A percentile compares a stretch with the other conserved stretches of the same genome.
phyloP scores from a whole-genome alignment of 1,140 invertebrate genomes.

The Eulimnadia texana region DNA sequence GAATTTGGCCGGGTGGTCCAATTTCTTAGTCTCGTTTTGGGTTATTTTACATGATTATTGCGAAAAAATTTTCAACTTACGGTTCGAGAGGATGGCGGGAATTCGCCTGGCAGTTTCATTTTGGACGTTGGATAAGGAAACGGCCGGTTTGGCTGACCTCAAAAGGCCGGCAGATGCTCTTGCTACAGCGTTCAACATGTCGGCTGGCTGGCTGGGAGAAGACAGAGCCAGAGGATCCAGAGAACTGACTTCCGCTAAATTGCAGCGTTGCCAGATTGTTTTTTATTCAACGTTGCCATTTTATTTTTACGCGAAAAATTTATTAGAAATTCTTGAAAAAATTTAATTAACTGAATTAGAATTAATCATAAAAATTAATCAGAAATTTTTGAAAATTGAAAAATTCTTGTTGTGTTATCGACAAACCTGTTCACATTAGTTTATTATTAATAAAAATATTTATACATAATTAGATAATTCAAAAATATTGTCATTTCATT shows the following conservation, averaged over 20 bases:
- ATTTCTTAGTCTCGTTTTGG: too few species aligned
- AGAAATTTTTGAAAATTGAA: too few species aligned
- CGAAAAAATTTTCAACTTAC: constrained; percentile 38
- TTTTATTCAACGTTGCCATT: not conserved
- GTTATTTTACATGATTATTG: too few species aligned
- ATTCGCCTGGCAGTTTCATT: constrained; percentile 38
- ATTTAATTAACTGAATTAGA: too few species aligned
- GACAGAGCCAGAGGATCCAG: not conserved
- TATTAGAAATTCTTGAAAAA: too few species aligned
- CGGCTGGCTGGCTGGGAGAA: constrained; percentile 28
- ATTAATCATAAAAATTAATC: too few species aligned
- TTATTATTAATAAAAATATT: too few species aligned
- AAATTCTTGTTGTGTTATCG: too few species aligned
- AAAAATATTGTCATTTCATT: too few species aligned
- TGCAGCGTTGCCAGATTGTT: not conserved
- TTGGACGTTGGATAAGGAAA: constrained; percentile 34
- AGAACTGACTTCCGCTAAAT: not conserved
- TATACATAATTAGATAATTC: too few species aligned
- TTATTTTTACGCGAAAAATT: not conserved
- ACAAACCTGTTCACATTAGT: too few species aligned
- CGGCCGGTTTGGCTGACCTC: constrained; percentile 39
- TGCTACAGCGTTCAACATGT: constrained; percentile 46
- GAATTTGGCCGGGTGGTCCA: not conserved
- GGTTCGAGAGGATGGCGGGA: constrained; percentile 36
- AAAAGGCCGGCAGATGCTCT: constrained; percentile 41